Base-by-base conservation (phyloP, 2,888 invertebrate genomes). In the Acleris holmiana region DNA sequence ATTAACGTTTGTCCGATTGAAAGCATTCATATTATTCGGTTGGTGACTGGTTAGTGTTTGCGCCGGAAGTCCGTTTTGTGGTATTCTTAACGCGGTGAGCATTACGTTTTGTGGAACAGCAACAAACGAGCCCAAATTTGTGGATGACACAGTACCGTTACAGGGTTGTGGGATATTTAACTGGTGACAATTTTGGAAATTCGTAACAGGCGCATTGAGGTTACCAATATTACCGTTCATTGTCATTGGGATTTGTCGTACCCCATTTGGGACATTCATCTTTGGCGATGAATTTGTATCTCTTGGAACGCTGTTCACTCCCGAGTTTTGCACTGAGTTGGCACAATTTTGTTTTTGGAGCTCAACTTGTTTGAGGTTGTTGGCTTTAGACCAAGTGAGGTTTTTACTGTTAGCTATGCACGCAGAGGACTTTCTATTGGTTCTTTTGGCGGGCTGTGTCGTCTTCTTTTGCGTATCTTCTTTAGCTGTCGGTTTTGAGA, bases 81-180 rank as follows among this genome's bases (percentile, higher is more conserved):
- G 94, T 87, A 94, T 91, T 75, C 94, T 90, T 75, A 94, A 86
- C 41, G 94, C 87, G 67, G 94, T 93, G 15, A 94, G 88, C 86
- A 94, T 89, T 25, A 94, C 91, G 69, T 94, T 93, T 68, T 93
- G 93, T 57, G 93, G 93, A 61, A 93, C 86, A 21, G 93, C 86
- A 44, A 92, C 87, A 69, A 92, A 91, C n/a, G 91, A 89, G 51
- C 88, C 76, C 71, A 92, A 76, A 74, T 87, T 88, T 67, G 84
- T 86, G n/a, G 88, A 78, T 44, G 85, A 81, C 7, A 89, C 88
- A 4, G 88, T 76, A 46, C 89, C 89, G 69, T 88, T 91, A 69
- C 89, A 89, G 10, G 81, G 79, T 69, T 89, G 90, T 35, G 86
- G 82, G 67, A 91, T 84, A 75, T 89, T 91, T 48, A 91, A 78